A percentile compares a stretch with the other conserved stretches of the same genome.
These are phyloP conservation scores for Acronicta alni DNA, from an alignment of 2,888 invertebrate species.

Conservation along the genomic window DNA sequence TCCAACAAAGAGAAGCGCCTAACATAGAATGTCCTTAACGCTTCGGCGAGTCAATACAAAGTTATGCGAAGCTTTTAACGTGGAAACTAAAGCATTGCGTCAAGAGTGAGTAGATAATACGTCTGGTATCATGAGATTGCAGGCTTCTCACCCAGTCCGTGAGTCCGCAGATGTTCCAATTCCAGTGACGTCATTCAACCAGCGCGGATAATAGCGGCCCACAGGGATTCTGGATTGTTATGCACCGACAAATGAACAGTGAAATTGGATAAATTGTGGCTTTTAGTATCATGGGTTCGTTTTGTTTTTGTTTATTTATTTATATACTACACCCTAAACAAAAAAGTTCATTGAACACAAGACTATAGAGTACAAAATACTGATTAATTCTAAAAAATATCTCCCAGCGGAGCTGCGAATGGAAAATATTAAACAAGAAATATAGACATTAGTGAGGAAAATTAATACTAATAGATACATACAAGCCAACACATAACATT, in stretches of 20 bases:
- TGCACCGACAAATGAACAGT: slow-evolving; percentile 38
- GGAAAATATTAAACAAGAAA: too few species aligned
- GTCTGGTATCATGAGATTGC: slow-evolving; percentile 70
- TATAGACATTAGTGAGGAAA: too few species aligned
- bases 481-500: too few species aligned
- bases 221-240: slow-evolving; percentile 54
- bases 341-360: too few species aligned
- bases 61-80: slow-evolving; percentile 46
- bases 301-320: neutral
- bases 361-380: too few species aligned
- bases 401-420: too few species aligned
- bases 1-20: slow-evolving; percentile 40
- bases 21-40: slow-evolving; percentile 33
- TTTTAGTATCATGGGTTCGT: slow-evolving; percentile 1
- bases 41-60: slow-evolving; percentile 44
- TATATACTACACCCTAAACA: too few species aligned
- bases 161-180: slow-evolving; percentile 61
- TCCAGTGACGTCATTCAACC: slow-evolving; percentile 61
- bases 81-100: slow-evolving; percentile 46
- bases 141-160: slow-evolving; percentile 58
- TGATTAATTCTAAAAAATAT: too few species aligned
- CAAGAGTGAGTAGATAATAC: slow-evolving; percentile 60
- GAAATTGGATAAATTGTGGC: slow-evolving; percentile 37
- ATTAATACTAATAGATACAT: too few species aligned
- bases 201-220: slow-evolving; percentile 60